Conservation (phyloP, 1,140 invertebrate species). For the Eueides isabella region DNA sequence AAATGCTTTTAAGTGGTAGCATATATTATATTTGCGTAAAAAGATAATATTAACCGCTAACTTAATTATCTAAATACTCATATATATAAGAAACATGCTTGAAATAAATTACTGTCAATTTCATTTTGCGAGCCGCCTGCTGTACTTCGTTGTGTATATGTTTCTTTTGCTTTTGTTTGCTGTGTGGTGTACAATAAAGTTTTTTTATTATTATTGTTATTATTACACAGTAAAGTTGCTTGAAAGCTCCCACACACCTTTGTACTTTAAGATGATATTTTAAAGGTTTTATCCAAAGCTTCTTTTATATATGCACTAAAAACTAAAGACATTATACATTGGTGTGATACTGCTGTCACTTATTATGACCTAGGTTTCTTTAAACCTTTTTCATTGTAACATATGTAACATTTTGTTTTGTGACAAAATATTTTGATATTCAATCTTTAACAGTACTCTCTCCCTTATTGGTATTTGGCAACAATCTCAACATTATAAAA, state of each 20-base stretch:
- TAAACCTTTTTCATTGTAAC: no score
- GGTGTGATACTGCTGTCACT: neutral
- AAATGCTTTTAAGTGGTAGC: no score
- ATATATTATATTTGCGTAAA: neutral
- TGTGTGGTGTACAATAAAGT: no score
- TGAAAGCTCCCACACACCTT: conserved; percentile 1
- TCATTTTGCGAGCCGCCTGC: conserved; percentile 20
- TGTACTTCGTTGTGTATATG: no score
- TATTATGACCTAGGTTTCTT: no score
- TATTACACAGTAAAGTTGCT: conserved; percentile 8
- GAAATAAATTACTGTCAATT: conserved; percentile 21
- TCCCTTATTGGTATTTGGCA: no score
- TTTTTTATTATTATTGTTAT: conserved; percentile 25
- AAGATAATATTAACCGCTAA: neutral
- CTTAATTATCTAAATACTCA: conserved; percentile 25
- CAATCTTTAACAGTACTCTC: no score
- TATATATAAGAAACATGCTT: no score
- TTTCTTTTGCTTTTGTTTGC: no score
- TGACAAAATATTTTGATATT: no score
- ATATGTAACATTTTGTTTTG: no score
- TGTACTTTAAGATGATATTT: neutral
- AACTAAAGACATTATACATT: neutral
- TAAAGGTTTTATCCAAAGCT: neutral
- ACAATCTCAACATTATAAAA: no score
- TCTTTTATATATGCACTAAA: neutral